These are phyloP conservation scores for Cepaea nemoralis DNA, from an alignment of 1,140 invertebrate genomes.

Conservation along the genomic window DNA sequence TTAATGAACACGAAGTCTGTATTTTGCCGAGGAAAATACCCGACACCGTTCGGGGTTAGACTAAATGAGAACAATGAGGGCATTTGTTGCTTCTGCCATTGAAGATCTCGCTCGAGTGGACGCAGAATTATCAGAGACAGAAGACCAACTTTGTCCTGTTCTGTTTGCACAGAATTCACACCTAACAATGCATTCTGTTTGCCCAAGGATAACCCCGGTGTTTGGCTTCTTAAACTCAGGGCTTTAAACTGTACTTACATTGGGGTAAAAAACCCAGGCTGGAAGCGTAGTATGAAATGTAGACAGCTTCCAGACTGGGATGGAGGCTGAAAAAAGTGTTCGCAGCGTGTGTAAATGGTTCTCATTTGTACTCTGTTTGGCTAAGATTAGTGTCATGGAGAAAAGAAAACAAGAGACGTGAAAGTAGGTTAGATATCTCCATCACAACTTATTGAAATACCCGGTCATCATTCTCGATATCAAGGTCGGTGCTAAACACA, in stretches of 20 bases:
- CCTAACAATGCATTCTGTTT: neutral
- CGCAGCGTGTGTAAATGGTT: neutral
- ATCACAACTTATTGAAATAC: neutral
- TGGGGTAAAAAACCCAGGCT: neutral
- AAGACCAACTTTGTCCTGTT: neutral
- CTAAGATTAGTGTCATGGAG: neutral
- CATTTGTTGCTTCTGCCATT: constrained; percentile 1
- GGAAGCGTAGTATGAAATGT: neutral
- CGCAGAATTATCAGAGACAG: neutral
- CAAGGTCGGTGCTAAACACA: neutral
- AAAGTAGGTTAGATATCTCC: neutral
- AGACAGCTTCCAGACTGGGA: neutral
- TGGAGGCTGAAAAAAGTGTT: neutral
- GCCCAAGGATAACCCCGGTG: neutral
- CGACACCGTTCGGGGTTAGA: constrained; percentile 7
- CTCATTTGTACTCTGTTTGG: neutral
- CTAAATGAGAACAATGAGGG: neutral
- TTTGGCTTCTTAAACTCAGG: neutral
- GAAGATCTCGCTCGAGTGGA: neutral
- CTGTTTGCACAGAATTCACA: constrained; percentile 15
- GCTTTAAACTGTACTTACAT: neutral
- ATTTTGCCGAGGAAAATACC: neutral
- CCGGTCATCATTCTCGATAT: neutral
- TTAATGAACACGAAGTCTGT: constrained; percentile 15
- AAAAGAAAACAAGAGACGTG: neutral